Base-by-base conservation (phyloP, 2,888 invertebrate genomes). In the Chromoteleia sp. region DNA sequence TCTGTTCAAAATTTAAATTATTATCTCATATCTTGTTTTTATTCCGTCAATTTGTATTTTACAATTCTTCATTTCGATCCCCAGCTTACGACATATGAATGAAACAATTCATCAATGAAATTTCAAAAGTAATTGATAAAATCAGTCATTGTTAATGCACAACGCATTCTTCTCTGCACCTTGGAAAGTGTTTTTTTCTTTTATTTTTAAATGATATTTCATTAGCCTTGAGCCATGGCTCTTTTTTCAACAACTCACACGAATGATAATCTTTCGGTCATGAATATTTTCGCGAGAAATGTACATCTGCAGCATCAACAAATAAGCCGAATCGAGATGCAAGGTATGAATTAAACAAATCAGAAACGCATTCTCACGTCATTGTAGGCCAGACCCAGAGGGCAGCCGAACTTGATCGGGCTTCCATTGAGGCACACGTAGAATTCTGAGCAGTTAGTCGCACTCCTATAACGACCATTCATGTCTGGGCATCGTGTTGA, bases 401-500 rank as follows among this genome's bases (percentile, higher is more conserved):
- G 95, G 86, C 95, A 95, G 83, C 92, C 92, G 91, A 95, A 95
- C 89, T 92, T 93, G 84, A 94, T 92, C 0, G 94, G 94, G 67
- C 92, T 90, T 77, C 94, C 91, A 88, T 92, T 90, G 85, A 94
- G 93, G 87, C 95, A 95, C 39, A 94, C 93, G 91, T 93, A 95
- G 92, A 95, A 95, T 88, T 94, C 94, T 77, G 93, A 94, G 87
- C 95, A 95, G 88, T 94, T 93, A 19, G 90, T 91, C 71, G 92
- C 91, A 89, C 94, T 94, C 82, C 94, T 92, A 91, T 94, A 95
- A 0, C 94, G 93, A 50, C 95, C 94, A 87, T 94, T 94, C 77
- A 93, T 92, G 65, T 93, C 92, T 15, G 92, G 93, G 87, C 95
- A 95, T 10, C 91, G 85, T 73, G 82, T 89, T 12, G 89, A 82